phyloP scores from a whole-genome alignment of 2,888 invertebrate genomes.

The Dryadula phaetusa region DNA sequence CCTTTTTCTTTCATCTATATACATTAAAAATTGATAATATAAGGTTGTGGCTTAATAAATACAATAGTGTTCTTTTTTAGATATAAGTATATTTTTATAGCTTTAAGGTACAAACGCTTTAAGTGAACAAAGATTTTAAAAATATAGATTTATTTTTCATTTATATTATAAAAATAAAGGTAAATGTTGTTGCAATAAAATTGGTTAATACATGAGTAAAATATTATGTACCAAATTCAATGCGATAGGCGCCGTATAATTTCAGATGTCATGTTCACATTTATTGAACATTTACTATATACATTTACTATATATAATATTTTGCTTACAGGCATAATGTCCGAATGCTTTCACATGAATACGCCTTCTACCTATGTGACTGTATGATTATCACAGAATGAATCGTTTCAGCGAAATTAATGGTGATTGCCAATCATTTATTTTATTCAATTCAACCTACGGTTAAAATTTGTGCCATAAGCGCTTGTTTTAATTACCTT shows the following conservation, averaged over 20 bases:
- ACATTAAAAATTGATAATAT: too few relatives aligned
- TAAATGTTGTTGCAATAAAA: not conserved
- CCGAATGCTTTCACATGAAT: constrained; percentile 18
- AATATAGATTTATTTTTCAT: too few relatives aligned
- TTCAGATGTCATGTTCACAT: constrained; percentile 3
- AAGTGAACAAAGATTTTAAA: too few relatives aligned
- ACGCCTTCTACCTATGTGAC: constrained; percentile 9
- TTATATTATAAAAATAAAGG: not conserved
- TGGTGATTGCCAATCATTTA: constrained; percentile 1
- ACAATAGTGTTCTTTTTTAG: too few relatives aligned
- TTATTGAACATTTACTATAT: constrained; percentile 20
- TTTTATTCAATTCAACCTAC: constrained; percentile 1
- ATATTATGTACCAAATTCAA: not conserved
- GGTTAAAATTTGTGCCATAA: not conserved
- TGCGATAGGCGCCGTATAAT: constrained; percentile 1
- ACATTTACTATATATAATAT: constrained; percentile 15
- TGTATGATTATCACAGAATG: constrained; percentile 15
- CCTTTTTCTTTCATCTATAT: too few relatives aligned
- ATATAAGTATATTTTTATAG: too few relatives aligned
- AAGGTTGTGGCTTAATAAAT: too few relatives aligned
- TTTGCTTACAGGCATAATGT: constrained; percentile 23
- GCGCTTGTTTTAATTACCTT: not conserved
- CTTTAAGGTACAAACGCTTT: too few relatives aligned
- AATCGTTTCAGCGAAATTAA: constrained; percentile 11
- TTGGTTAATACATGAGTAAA: not conserved